A percentile compares a stretch with the other conserved stretches of the same genome.
Evolutionary conservation across 1,140 invertebrate genomes (phyloP).

Genomic region (Muscidifurax raptorellus): DNA sequence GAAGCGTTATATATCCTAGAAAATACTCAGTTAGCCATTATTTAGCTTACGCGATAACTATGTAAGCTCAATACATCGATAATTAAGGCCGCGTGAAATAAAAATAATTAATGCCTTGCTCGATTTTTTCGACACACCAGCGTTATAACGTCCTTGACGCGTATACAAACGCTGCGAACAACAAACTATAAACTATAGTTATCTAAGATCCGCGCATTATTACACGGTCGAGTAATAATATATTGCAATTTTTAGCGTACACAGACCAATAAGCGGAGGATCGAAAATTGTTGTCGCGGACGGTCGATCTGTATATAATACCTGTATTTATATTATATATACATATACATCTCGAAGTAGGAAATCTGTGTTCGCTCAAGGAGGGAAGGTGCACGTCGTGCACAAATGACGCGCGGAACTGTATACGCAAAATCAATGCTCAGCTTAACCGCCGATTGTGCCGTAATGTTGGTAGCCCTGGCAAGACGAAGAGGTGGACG

Average conservation of each 20-base stretch:
- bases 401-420: conserved; percentile 62
- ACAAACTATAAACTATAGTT: not conserved
- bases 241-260: too few species aligned
- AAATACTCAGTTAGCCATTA: not conserved
- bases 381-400: conserved; percentile 56
- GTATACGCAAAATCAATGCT: conserved; percentile 69
- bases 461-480: conserved; percentile 59
- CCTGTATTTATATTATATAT: not conserved
- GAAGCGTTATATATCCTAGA: conserved; percentile 1
- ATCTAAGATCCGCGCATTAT: not conserved
- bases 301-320: not conserved
- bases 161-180: not conserved
- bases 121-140: not conserved
- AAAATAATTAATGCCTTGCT: not conserved
- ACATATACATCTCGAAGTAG: conserved; percentile 32
- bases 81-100: not conserved
- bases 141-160: not conserved
- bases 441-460: conserved; percentile 64
- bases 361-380: conserved; percentile 59
- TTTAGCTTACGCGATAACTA: not conserved
- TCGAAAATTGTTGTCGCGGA: not conserved
- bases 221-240: not conserved
- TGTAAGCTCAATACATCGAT: not conserved
- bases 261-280: too few species aligned
- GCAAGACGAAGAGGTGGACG: not conserved